Evolutionary conservation across 2,113 vertebrate species (phyloP).

Genomic region (Eulacestoma nigropectus): DNA sequence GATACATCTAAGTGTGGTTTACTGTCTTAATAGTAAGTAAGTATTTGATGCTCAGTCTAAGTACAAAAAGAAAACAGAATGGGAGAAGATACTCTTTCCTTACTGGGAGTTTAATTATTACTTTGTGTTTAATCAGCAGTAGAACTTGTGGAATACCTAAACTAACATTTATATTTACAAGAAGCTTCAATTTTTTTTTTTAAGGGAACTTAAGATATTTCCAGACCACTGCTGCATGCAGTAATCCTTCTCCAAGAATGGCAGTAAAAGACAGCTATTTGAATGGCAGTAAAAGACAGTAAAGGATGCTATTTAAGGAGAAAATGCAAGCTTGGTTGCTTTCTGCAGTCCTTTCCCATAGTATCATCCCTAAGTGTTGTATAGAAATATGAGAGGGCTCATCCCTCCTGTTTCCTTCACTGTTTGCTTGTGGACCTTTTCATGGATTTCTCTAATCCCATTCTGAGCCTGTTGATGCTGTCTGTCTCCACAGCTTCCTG

Average conservation of each 20-base stretch:
- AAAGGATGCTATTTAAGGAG: constrained; percentile 4
- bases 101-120: not conserved
- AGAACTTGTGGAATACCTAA: not conserved
- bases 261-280: not conserved
- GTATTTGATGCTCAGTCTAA: not conserved
- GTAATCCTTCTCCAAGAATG: not conserved
- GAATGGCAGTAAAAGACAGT: not conserved
- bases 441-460: constrained; percentile 1
- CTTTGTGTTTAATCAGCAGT: not conserved
- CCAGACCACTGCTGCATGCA: not conserved
- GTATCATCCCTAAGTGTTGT: not conserved
- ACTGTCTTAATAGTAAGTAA: not conserved
- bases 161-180: not conserved
- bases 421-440: not conserved
- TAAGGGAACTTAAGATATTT: not conserved
- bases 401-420: not conserved
- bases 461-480: constrained; percentile 4
- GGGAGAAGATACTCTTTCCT: not conserved
- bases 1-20: not conserved
- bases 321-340: not conserved
- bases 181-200: not conserved
- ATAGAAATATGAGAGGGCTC: not conserved
- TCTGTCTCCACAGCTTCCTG: constrained; percentile 30
- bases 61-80: not conserved
- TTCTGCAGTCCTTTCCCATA: not conserved